Evolutionary conservation across 2,113 vertebrate species (phyloP), one percentile per base, ranked within the genome.

Genomic region (Tonatia bakeri): DNA sequence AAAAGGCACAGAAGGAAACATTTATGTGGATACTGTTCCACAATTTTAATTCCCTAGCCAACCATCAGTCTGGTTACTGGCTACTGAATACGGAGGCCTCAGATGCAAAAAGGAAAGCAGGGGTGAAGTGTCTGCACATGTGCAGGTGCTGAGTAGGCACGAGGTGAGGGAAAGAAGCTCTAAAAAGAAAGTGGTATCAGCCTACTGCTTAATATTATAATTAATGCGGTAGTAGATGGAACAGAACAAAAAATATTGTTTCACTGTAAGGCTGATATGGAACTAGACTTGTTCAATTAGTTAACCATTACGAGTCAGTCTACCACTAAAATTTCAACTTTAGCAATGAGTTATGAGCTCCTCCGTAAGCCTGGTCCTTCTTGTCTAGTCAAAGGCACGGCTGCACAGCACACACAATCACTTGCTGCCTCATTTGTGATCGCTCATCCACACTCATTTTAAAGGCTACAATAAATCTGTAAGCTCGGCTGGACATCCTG

Each of bases 1-100:
- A 85, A 28, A 91, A 91, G 40, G 4, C 45, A 79, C 4, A 64
- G 17, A 59, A 87, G 45, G 67, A 90, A 96, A 67, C 43, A n/a
- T 92, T 86, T 90, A 83, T 64, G n/a, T 87, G 40, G 54, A n/a
- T 61, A n/a, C 38, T 83, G 33, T 50, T 45, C 38, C 9, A 87
- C 67, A 90, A 79, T 91, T 94, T 94, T 40, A 87, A 96, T 65
- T 82, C 28, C n/a, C 73, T 88, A n/a, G 64, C 45, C 77, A 76
- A 94, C 19, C 15, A 16, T 75, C 26, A 77, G 65, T 36, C 19
- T 76, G 20, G 64, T 47, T 82, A 67, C 61, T 47, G 33, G n/a
- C 28, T 70, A 80, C 79, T 65, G 47, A 73, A n/a, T 54, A 75
- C 0, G 90, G 26, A 90, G 33, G 36, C 26, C 33, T 65, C 9